phyloP scores from a whole-genome alignment of 1,140 invertebrate species.

The Pseudomyrmex concolor region DNA sequence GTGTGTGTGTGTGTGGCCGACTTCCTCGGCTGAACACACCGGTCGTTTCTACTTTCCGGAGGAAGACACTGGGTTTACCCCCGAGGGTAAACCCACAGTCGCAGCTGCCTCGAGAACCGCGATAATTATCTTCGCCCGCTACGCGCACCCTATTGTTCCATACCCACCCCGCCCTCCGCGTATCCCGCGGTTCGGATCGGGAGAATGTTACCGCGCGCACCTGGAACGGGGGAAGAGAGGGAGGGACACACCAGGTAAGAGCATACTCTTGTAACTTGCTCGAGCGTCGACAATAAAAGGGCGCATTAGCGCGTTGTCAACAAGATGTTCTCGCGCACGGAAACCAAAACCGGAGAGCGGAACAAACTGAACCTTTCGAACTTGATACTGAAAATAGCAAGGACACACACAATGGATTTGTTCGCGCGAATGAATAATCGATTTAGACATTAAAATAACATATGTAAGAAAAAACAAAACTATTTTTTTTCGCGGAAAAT shows the following conservation, averaged over 20 bases:
- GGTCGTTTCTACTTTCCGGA: constrained; percentile 53
- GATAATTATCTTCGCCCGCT: constrained; percentile 71
- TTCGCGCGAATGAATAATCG: too few relatives aligned
- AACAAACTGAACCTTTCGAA: not conserved
- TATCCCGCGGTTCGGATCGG: constrained; percentile 27
- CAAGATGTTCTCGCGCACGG: not conserved
- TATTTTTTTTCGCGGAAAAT: too few relatives aligned
- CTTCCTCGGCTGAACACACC: constrained; percentile 24
- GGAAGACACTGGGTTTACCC: constrained; percentile 51
- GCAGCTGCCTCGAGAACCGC: constrained; percentile 66
- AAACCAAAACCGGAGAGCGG: not conserved
- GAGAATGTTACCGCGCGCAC: constrained; percentile 20
- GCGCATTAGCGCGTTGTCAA: not conserved
- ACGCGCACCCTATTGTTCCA: constrained; percentile 70
- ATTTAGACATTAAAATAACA: too few relatives aligned
- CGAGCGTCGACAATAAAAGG: constrained; percentile 1
- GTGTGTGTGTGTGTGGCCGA: not conserved
- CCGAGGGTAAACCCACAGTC: constrained; percentile 65
- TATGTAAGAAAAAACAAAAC: too few relatives aligned
- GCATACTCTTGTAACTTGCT: constrained; percentile 40
- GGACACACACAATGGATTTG: too few relatives aligned
- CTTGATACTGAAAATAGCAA: not conserved
- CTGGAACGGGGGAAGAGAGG: constrained; percentile 3
- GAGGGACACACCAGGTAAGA: not conserved
- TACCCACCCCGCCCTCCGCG: constrained; percentile 19